phyloP scores from a whole-genome alignment of 1,140 invertebrate species.

The Meloidogyne chitwoodi region DNA sequence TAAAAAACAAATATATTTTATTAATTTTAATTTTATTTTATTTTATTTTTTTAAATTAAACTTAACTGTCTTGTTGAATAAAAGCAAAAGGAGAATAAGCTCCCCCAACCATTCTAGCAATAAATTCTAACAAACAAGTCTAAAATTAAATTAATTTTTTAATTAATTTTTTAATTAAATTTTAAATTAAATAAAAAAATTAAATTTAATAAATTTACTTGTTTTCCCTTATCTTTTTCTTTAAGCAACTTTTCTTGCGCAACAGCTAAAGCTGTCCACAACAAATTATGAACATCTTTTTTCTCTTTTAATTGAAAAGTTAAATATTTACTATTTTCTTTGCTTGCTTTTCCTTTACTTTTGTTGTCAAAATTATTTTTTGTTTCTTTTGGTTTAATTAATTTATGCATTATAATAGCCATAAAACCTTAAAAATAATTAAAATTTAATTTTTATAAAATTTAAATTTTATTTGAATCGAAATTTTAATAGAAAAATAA shows the following conservation, averaged over 20 bases:
- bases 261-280: background rate
- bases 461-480: too few relatives aligned
- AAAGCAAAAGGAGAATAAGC: background rate
- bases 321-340: background rate
- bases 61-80: background rate
- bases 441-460: too few relatives aligned
- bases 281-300: background rate
- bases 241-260: background rate
- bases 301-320: background rate
- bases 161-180: background rate
- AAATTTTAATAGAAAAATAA: too few relatives aligned
- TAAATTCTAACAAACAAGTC: background rate
- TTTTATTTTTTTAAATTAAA: too few relatives aligned
- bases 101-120: background rate
- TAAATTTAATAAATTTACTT: background rate
- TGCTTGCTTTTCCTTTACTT: background rate
- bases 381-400: background rate
- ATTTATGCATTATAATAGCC: background rate
- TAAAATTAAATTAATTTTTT: too few relatives aligned
- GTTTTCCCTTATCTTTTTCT: background rate
- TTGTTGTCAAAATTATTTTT: background rate
- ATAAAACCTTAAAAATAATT: background rate
- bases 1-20: too few relatives aligned
- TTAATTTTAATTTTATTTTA: too few relatives aligned
- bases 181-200: too few relatives aligned